Evolutionary conservation across 2,888 invertebrate species (phyloP).

Genomic region (Drosophila histrio): DNA sequence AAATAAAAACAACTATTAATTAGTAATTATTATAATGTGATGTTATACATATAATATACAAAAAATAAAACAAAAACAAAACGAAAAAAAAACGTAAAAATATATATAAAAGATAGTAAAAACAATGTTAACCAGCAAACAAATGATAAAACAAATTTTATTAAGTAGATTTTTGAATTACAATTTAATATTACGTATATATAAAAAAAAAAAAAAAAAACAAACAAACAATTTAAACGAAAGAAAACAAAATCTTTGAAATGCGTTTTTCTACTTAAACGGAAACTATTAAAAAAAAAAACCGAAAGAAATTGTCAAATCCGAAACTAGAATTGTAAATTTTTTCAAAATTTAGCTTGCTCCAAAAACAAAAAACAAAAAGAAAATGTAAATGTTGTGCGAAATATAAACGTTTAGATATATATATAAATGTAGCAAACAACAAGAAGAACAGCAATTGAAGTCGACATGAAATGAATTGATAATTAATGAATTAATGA

Average conservation of each 20-base stretch:
- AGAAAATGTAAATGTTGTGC: slow-evolving; percentile 60
- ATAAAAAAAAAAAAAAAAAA: slow-evolving; percentile 25
- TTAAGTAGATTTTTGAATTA: slow-evolving; percentile 81
- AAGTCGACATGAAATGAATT: slow-evolving; percentile 3
- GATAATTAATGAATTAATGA: not conserved
- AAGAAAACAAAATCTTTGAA: slow-evolving; percentile 35
- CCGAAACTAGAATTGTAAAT: slow-evolving; percentile 57
- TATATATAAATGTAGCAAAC: slow-evolving; percentile 21
- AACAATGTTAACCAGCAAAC: slow-evolving; percentile 66
- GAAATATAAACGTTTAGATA: slow-evolving; percentile 38
- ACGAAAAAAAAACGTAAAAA: slow-evolving; percentile 32
- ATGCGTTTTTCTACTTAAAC: slow-evolving; percentile 58
- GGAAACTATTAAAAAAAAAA: slow-evolving; percentile 23
- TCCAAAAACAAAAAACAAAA: slow-evolving; percentile 38
- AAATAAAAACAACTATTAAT: slow-evolving; percentile 62
- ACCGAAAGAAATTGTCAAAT: slow-evolving; percentile 18
- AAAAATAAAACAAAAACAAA: slow-evolving; percentile 40
- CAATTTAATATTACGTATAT: slow-evolving; percentile 54
- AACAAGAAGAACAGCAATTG: slow-evolving; percentile 13
- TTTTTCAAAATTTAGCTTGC: slow-evolving; percentile 58
- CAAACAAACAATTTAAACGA: slow-evolving; percentile 7
- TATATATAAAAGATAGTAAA: slow-evolving; percentile 31
- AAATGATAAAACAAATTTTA: slow-evolving; percentile 62
- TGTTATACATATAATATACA: slow-evolving; percentile 71
- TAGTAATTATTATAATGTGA: slow-evolving; percentile 82